Evolutionary conservation across 2,888 invertebrate genomes (phyloP), one percentile per base, ranked within the genome.

Genomic region (Meganola albula): DNA sequence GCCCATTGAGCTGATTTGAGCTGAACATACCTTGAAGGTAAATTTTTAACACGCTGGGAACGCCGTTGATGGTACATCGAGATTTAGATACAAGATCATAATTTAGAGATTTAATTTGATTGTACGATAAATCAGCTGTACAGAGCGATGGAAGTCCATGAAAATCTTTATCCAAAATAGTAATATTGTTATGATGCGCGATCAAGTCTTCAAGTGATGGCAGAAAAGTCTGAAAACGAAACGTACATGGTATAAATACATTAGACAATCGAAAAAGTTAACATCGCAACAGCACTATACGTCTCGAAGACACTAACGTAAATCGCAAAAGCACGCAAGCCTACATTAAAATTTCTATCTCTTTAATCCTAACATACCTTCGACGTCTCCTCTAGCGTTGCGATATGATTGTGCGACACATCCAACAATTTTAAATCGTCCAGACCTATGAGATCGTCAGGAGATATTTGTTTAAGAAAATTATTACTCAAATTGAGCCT

Each of bases 101-200:
- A 32, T 92, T 92, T 12, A 95, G 86, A 4, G 89, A 87, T 30
- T 89, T 87, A 44, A 95, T 94, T 58, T 89, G 88, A 70, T 95
- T 95, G 59, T 91, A 89, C 2, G 93, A 92, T 24, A 95, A 79
- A 70, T 95, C 93, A 2, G 93, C 94, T 69, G 91, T 89, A 62
- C 95, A 95, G 5, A 95, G 85, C 2, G 91, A 90, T 0, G 95
- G 94, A 41, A 95, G 77, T 1, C 94, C 94, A 53, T 94, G 93
- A 71, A 95, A 94, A 67, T 95, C 95, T 58, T 91, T 90, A 41
- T 93, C 92, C 52, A 95, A 80, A 25, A 89, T 77, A 2, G 91
- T 92, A 28, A 95, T 85, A 46, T 91, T 90, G 66, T 95, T 95
- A 65, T 92, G 90, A 33, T 93, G 92, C 1, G 92, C 94, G 47